These are phyloP conservation scores for Tetranychus truncatus DNA, from an alignment of 2,888 invertebrate species.

Conservation along the genomic window DNA sequence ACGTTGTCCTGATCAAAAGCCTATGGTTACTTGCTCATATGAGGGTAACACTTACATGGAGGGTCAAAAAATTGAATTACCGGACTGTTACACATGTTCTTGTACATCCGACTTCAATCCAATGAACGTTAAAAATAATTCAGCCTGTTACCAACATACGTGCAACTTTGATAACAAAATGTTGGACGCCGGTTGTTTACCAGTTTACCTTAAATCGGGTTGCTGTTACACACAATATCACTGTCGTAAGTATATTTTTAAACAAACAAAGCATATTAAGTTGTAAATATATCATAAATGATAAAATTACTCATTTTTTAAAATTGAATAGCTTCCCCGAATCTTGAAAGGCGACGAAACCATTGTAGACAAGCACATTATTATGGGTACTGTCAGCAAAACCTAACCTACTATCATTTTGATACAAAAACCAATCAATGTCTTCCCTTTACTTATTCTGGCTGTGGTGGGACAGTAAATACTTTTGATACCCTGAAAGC, in stretches of 20 bases:
- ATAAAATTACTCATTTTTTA: neutral
- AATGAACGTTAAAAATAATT: neutral
- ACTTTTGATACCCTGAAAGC: neutral
- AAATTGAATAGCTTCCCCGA: neutral
- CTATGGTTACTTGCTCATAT: neutral
- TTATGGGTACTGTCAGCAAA: neutral
- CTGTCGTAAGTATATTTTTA: neutral
- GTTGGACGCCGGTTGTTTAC: neutral
- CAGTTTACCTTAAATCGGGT: neutral
- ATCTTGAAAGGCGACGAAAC: neutral
- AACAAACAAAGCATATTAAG: neutral
- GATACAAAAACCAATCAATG: neutral
- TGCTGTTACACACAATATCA: neutral
- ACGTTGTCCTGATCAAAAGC: neutral
- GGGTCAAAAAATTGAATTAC: neutral
- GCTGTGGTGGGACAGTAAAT: neutral
- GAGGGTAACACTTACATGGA: neutral
- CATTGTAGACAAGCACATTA: neutral
- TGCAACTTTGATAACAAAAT: neutral
- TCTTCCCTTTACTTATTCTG: slow-evolving; percentile 4
- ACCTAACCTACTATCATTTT: neutral
- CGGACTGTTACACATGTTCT: neutral
- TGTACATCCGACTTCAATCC: neutral
- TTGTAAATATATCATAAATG: neutral
- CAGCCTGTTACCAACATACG: neutral